phyloP scores from a whole-genome alignment of 2,888 invertebrate species.

The Mythimna ferrago region DNA sequence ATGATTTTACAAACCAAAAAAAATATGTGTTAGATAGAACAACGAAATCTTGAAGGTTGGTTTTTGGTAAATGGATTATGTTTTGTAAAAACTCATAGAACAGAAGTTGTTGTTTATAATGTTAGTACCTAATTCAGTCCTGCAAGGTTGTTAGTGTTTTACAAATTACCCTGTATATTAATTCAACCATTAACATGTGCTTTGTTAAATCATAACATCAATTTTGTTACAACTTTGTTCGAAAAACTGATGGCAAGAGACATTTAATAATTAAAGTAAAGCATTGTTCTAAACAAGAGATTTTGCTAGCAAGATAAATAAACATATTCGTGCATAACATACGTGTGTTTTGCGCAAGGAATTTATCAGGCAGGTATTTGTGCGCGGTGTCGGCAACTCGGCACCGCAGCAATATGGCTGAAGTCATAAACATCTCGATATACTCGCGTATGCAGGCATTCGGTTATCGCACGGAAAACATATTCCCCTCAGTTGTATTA shows the following conservation, averaged over 20 bases:
- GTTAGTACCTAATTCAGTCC: too few species aligned
- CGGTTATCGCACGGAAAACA: constrained; percentile 46
- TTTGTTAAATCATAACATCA: not conserved
- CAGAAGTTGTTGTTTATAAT: too few species aligned
- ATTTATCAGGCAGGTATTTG: constrained; percentile 44
- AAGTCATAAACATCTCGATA: constrained; percentile 47
- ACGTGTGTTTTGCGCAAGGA: constrained; percentile 21
- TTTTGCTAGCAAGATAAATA: not conserved
- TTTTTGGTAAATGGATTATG: too few species aligned
- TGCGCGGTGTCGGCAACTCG: constrained; percentile 30
- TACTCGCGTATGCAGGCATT: constrained; percentile 40
- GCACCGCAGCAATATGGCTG: constrained; percentile 43
- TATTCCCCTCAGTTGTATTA: constrained; percentile 39
- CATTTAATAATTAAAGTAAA: not conserved
- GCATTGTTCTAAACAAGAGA: not conserved
- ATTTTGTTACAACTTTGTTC: not conserved
- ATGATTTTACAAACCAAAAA: too few species aligned
- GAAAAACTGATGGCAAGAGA: not conserved
- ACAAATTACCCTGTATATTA: too few species aligned
- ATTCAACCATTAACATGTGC: too few species aligned
- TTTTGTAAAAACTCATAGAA: too few species aligned
- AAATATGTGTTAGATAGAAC: too few species aligned
- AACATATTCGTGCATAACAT: not conserved
- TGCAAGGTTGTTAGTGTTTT: too few species aligned
- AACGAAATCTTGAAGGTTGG: too few species aligned